A percentile compares a stretch with the other conserved stretches of the same genome.
Conservation (phyloP, 1,140 invertebrate species). For the Drosophila mojavensis region DNA sequence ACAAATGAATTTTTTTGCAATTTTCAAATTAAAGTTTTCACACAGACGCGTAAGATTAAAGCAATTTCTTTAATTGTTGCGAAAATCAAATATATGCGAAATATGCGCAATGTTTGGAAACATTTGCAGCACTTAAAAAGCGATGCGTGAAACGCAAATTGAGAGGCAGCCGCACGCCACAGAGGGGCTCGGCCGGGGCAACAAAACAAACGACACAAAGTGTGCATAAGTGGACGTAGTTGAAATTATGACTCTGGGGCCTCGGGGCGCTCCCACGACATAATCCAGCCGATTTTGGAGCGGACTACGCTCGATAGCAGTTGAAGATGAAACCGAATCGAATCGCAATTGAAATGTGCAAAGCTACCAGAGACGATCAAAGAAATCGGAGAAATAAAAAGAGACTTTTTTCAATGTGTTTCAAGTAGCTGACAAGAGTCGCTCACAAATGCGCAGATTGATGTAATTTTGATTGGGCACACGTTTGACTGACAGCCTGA, state of each 20-base stretch:
- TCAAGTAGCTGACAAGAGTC: conserved; percentile 35
- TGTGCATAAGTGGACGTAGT: conserved; percentile 13
- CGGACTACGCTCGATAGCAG: conserved; percentile 41
- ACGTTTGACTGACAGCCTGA: conserved; percentile 45
- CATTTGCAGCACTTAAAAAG: conserved; percentile 35
- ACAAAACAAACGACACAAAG: conserved; percentile 16
- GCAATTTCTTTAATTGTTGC: conserved; percentile 63
- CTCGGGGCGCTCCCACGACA: conserved; percentile 67
- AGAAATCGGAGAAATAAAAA: conserved; percentile 12
- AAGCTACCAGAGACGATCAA: conserved; percentile 6
- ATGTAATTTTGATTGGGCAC: conserved; percentile 55
- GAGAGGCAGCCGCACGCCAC: conserved; percentile 23
- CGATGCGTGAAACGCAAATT: conserved; percentile 35
- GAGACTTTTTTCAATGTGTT: conserved; percentile 37
- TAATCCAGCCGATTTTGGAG: conserved; percentile 49
- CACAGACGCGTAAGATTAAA: conserved; percentile 44
- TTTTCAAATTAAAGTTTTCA: conserved; percentile 44
- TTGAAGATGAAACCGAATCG: conserved; percentile 55
- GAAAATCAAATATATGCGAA: conserved; percentile 34
- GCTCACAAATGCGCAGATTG: conserved; percentile 49
- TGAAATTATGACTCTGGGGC: conserved; percentile 38
- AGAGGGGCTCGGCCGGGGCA: not conserved
- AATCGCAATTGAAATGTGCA: conserved; percentile 28
- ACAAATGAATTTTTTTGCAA: too few species aligned
- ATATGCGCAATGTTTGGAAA: conserved; percentile 32